Evolutionary conservation across 1,140 invertebrate genomes (phyloP), one percentile per base, ranked within the genome.

Genomic region (Tetragonula clypearis): DNA sequence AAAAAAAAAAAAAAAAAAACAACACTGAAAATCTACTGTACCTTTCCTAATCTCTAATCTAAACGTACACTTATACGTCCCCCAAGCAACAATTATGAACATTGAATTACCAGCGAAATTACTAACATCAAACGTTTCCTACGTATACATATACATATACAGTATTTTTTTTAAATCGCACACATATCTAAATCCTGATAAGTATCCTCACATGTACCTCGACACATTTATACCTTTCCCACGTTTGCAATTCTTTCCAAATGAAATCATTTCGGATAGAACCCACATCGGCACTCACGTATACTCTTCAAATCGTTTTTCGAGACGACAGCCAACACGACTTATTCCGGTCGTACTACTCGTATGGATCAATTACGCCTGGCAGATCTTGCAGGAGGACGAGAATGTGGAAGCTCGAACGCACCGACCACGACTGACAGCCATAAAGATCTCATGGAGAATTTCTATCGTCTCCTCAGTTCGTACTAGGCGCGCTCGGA

Each of bases 341-440:
- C 21, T 35, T 30, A 53, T 69, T 56, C 23, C 30, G 23, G 0
- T 49, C 41, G 41, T 66, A 76, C 6, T 58, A 76, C 6, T 58
- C 19, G 17, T 55, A 41, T 21, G 21, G n/a, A 60, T 62, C 1
- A 30, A 60, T 0, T 53, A 80, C 17, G 41, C 23, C 35, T 35
- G 41, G 73, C 23, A 55, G 30, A 62, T 60, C 56, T 68, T 56
- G 58, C n/a, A 77, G 80, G 23, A 71, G 84, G 19, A 71, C 53
- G 74, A 76, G 41, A 26, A 81, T 58, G 90, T 89, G 80, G 82
- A 91, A 88, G 87, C 92, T 83, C 89, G 87, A 87, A 77, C 92
- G 91, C 86, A 91, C 92, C 86, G 87, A 92, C 82, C 85, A 89
- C 91, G 91, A 92, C 93, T 93, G 92, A 92, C 92, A 92, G 87